Percentiles rank a stretch among this genome's conserved stretches.
phyloP scores from a whole-genome alignment of 2,888 invertebrate species.

The Rosalia funebris region DNA sequence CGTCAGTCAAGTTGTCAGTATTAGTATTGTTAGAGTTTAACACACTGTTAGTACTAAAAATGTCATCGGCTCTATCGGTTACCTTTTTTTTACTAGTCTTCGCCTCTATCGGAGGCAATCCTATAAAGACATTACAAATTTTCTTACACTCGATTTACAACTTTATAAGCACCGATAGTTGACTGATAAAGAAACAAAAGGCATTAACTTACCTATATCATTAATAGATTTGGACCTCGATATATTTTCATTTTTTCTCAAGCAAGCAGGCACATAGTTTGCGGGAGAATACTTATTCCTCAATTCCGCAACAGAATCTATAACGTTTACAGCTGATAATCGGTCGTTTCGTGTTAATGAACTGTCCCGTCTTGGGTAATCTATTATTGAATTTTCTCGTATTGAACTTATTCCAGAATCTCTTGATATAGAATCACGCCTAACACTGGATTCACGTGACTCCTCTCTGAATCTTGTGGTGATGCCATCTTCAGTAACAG shows the following conservation, averaged over 20 bases:
- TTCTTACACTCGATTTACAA: not conserved
- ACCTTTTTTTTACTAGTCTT: conserved; percentile 59
- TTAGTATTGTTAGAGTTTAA: conserved; percentile 62
- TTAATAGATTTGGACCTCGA: conserved; percentile 69
- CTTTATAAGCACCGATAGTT: no score
- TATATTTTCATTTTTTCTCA: conserved; percentile 58
- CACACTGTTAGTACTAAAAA: conserved; percentile 57
- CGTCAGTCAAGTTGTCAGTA: conserved; percentile 61
- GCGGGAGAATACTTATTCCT: conserved; percentile 81
- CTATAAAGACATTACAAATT: conserved; percentile 38
- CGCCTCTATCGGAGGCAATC: conserved; percentile 60
- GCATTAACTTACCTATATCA: conserved; percentile 71
- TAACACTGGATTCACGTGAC: conserved; percentile 57
- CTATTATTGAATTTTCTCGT: conserved; percentile 57
- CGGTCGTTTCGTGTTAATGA: conserved; percentile 52
- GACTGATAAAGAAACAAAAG: no score
- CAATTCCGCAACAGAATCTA: conserved; percentile 70
- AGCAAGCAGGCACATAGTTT: conserved; percentile 73
- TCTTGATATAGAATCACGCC: conserved; percentile 55
- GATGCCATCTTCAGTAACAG: conserved; percentile 62
- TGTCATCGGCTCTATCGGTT: conserved; percentile 49
- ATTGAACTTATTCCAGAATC: conserved; percentile 59
- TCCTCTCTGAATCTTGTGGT: conserved; percentile 64
- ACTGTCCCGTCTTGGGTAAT: conserved; percentile 69
- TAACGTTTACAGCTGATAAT: conserved; percentile 53